A percentile compares a stretch with the other conserved stretches of the same genome.
Evolutionary conservation across 2,888 invertebrate genomes (phyloP).

Genomic region (Pteria penguin): DNA sequence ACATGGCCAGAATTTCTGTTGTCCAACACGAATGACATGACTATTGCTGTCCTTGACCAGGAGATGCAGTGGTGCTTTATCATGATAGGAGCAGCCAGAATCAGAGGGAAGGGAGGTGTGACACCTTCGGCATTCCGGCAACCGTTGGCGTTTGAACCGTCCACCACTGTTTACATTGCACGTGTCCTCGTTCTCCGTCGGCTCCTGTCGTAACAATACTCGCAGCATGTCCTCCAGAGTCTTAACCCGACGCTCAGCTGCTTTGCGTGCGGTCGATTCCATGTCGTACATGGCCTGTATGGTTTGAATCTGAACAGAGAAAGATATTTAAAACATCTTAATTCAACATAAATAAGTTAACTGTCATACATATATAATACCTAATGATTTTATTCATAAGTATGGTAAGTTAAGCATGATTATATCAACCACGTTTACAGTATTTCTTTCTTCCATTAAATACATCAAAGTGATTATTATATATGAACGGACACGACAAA

Average conservation of each 20-base stretch:
- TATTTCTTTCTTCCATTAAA: too few relatives aligned
- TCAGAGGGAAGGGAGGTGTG: conserved; percentile 1
- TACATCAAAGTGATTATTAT: too few relatives aligned
- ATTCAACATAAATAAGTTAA: too few relatives aligned
- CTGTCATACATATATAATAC: too few relatives aligned
- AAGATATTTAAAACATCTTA: too few relatives aligned
- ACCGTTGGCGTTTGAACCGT: conserved; percentile 10
- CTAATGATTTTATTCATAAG: too few relatives aligned
- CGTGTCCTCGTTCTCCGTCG: neutral
- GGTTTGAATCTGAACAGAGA: neutral
- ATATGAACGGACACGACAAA: too few relatives aligned
- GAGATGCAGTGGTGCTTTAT: neutral
- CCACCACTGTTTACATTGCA: neutral
- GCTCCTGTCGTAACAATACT: neutral
- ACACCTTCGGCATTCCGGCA: conserved; percentile 12
- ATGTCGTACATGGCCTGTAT: neutral
- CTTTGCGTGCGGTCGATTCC: neutral
- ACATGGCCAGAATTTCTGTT: conserved; percentile 5
- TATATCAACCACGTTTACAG: too few relatives aligned
- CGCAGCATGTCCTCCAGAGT: conserved; percentile 8
- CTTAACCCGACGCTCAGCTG: neutral
- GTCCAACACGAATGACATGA: neutral
- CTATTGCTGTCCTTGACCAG: neutral
- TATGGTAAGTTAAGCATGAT: too few relatives aligned
- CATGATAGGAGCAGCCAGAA: conserved; percentile 2